Base-by-base conservation (phyloP, 2,113 vertebrate species). In the Gadus macrocephalus region DNA sequence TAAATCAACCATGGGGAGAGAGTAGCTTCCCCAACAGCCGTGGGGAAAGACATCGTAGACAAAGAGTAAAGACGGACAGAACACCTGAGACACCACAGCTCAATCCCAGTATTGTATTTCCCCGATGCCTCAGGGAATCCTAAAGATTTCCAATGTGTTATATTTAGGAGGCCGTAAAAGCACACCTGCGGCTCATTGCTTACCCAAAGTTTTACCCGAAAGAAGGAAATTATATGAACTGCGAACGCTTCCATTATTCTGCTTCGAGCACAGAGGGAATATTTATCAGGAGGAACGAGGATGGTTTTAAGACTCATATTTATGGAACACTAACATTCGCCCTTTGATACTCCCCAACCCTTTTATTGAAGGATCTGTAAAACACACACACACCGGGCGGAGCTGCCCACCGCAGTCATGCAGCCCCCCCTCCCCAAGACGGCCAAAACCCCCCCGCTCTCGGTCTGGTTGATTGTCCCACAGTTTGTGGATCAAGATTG, bases 401-500 rank as follows among this genome's bases (percentile, higher is more conserved):
- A 35, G 4, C 31, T 4, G 4, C 31, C 6, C 31, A 35, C 31
- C 31, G 31, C 2, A 35, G 31, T 25, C 25, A 25, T 25, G 25
- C 25, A 25, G 25, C 20, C 20, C 20, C 53, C 53, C 53, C 53
- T 1, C 53, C 53, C 53, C 6, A 49, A 49, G 42, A 49, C 11
- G 42, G 42, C 8, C 42, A 1, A 49, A 49, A 49, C 14, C 9
- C 42, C 42, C 8, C 12, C 11, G 9, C 42, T 11, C 42, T 49
- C 42, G 7, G 6, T 9, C 8, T 9, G 42, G 42, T 49, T 63
- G 63, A 19, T 53, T 15, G 19, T 0, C 1, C 31, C 27, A 22
- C 0, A 12, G 60, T 58, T 78, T 15, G 5, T 65, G 70, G 22
- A 76, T 71, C 72, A 80, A 62, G 27, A 35, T 35, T 35, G 17